Base-by-base conservation (phyloP, 2,113 vertebrate species). In the Oreochromis aureus region DNA sequence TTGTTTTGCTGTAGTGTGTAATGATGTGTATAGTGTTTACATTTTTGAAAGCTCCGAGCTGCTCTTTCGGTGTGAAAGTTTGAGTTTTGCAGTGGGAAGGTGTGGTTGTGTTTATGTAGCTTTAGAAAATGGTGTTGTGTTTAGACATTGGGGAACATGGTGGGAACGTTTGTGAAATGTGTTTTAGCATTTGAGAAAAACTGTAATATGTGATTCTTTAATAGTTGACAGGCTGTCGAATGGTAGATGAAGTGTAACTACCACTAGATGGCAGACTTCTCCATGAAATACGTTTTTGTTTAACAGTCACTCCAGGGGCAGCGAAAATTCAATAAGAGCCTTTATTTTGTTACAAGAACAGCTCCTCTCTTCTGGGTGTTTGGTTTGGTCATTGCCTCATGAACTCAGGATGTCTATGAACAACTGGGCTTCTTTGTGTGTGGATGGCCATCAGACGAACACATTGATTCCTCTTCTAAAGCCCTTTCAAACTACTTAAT, bases 241-340 rank as follows among this genome's bases (percentile, higher is more conserved):
- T 32, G 10, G 27, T 32, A 63, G 27, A 39, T 24, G 0, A 5
- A 30, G 16, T 30, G 16, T 6, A 2, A 6, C 6, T 19, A 59
- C 83, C 91, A 86, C 82, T 83, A 46, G 94, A 87, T 87, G 92
- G 87, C 89, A 90, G 81, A 18, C 48, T 79, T 4, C 10, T 30
- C 61, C 24, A 63, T 24, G 6, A 44, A 39, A 66, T 59, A 4
- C 5, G 53, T 4, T 44, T 27, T 44, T 10, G 11, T 73, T 0
- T 76, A 54, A 39, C 5, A 55, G 39, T 6, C 36, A 34, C 85
- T 81, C 69, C 22, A 84, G 86, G 32, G 85, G 46, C 76, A 82
- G 6, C 9, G 18, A 15, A 2, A 3, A 8, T 6, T 12, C 12
- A 24, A 82, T 27, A 87, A 66, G 39, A 58, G 53, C 12, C 44